Evolutionary conservation across 2,888 invertebrate species (phyloP).

Genomic region (Eupithecia centaureata): DNA sequence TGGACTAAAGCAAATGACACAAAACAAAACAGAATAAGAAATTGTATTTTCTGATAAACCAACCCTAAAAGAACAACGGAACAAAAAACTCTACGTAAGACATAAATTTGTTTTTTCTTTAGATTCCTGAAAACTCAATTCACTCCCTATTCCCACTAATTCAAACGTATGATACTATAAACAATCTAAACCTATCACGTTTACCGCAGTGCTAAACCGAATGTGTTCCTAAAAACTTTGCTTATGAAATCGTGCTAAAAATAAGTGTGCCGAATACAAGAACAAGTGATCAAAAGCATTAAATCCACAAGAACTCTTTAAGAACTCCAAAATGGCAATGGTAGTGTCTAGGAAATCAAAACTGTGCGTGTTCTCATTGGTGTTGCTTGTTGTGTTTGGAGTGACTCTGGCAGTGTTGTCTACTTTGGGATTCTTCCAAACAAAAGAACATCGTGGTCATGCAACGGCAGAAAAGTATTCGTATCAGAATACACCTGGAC

Average conservation of each 20-base stretch:
- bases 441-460: constrained; percentile 51
- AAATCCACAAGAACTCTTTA: not conserved
- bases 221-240: constrained; percentile 21
- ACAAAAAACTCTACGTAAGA: not conserved
- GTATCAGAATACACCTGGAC: constrained; percentile 53
- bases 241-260: constrained; percentile 31
- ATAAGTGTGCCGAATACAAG: constrained; percentile 28
- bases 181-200: not conserved
- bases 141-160: not conserved
- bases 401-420: constrained; percentile 67
- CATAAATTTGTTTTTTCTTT: not conserved
- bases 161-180: not conserved
- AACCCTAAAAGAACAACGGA: not conserved
- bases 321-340: constrained; percentile 68
- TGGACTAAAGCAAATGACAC: not conserved
- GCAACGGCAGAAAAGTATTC: constrained; percentile 67
- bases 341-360: constrained; percentile 70
- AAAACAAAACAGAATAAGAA: not conserved
- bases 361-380: constrained; percentile 63
- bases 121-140: not conserved
- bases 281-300: constrained; percentile 20
- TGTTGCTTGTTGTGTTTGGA: constrained; percentile 63
- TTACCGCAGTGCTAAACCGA: constrained; percentile 20
- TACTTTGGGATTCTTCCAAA: constrained; percentile 55
- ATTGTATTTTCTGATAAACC: not conserved